Base-by-base conservation (phyloP, 2,797 vertebrate species). In the Anabas testudineus region DNA sequence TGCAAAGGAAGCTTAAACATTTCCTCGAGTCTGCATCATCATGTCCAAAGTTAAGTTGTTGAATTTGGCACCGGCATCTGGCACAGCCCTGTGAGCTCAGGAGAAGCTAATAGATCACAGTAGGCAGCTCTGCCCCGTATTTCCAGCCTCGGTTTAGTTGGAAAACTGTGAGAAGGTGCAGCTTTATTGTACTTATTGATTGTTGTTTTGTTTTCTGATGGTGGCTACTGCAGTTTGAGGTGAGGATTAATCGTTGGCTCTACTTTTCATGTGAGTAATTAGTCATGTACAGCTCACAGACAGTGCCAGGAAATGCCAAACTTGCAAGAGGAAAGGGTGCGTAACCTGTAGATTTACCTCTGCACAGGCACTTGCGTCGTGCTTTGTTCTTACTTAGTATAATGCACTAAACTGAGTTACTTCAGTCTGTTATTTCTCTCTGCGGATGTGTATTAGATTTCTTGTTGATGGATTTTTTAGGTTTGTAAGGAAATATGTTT, bases 231-330 rank as follows among this genome's bases (percentile, higher is more conserved):
- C 74, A 67, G 55, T 41, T 13, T 30, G 56, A 83, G 51, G 46
- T 46, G 66, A 49, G 78, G 90, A 87, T 89, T 81, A 86, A 86
- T 89, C 30, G 28, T 52, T 75, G 55, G 47, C 45, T 72, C 19
- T 21, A n/a, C 47, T 76, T 80, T 71, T 52, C 72, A 74, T 52
- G 24, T 58, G 65, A 81, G 76, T 78, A 63, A 77, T 86, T 86
- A 71, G 55, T 76, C 75, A 69, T 79, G 76, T 74, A 54, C 70
- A 80, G 78, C 83, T 84, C 81, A 5, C 26, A 13, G 80, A 66
- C 86, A 67, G 67, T 79, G 84, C 86, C 92, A 94, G 93, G 93
- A 94, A 94, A 94, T 94, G 72, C 92, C 92, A 92, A 81, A 66
- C 69, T 67, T 69, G 37, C 67, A 67, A 69, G 84, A 67, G 78